These are phyloP conservation scores for Drosophila macrospina DNA, from an alignment of 2,888 invertebrate species.

Conservation along the genomic window DNA sequence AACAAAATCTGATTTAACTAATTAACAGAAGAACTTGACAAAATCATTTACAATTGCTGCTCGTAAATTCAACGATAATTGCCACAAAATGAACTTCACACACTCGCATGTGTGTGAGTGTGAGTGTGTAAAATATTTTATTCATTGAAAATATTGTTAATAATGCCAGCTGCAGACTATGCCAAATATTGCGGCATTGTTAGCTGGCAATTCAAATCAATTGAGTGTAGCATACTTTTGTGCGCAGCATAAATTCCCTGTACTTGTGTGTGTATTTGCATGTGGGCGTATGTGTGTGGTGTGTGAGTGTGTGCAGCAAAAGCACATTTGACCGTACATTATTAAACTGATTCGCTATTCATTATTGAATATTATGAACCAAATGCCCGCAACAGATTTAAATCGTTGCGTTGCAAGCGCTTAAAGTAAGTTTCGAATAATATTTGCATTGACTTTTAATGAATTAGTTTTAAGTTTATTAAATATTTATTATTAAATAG, in stretches of 20 bases:
- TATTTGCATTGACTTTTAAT: no score
- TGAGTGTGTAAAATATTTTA: conserved; percentile 32
- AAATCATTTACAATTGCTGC: conserved; percentile 24
- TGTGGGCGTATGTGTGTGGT: conserved; percentile 15
- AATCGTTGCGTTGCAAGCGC: conserved; percentile 10
- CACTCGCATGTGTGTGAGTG: not conserved
- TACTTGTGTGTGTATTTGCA: not conserved
- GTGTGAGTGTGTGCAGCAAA: conserved; percentile 28
- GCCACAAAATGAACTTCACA: conserved; percentile 45
- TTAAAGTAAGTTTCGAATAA: conserved; percentile 1
- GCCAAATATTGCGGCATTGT: conserved; percentile 37
- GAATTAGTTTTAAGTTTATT: no score
- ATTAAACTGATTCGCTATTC: conserved; percentile 42
- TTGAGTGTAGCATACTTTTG: conserved; percentile 71
- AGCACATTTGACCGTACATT: conserved; percentile 44
- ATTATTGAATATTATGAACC: conserved; percentile 47
- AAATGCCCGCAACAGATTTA: conserved; percentile 20
- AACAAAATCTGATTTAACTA: conserved; percentile 31
- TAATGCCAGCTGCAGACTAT: conserved; percentile 26
- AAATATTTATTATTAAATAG: no score
- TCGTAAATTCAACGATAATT: conserved; percentile 38
- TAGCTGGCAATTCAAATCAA: conserved; percentile 68
- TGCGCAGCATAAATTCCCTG: conserved; percentile 33
- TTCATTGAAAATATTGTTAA: conserved; percentile 54
- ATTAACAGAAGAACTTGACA: conserved; percentile 40